Base-by-base conservation (phyloP, 2,888 invertebrate genomes). In the Phania funesta region DNA sequence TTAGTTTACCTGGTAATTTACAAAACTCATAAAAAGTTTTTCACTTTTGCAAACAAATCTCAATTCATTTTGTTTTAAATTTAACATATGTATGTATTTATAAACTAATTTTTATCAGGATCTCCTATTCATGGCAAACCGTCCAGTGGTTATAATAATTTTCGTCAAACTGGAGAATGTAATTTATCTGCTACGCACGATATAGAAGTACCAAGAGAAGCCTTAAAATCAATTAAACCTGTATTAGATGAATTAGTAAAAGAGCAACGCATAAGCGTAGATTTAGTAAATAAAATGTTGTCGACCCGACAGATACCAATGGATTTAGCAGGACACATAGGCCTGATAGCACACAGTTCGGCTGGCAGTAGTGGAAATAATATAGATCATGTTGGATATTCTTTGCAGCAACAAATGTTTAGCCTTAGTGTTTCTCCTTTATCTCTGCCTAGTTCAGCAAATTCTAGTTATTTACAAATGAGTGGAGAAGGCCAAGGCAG, bases 51-150 rank as follows among this genome's bases (percentile, higher is more conserved):
- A 20, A 16, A 52, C 29, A n/a, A 75, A 11, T 35, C n/a, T n/a
- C n/a, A n/a, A n/a, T n/a, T n/a, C n/a, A n/a, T n/a, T n/a, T n/a
- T n/a, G n/a, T n/a, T n/a, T n/a, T n/a, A n/a, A n/a, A n/a, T n/a
- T n/a, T n/a, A n/a, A n/a, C n/a, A n/a, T n/a, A n/a, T n/a, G n/a
- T 50, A 56, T 11, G 35, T 24, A 3, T 16, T 8, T 3, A 16
- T 16, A 44, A 0, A 4, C 22, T 35, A n/a, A 29, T 38, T 67
- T 56, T 46, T 38, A 46, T 80, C n/a, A 93, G 94, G 93, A 77
- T 94, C 94, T 9, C 94, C 94, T 38, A 94, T 93, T 68, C 94
- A 94, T 80, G 89, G 90, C n/a, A 91, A 91, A 83, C 88, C 89
- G 7, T 87, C 89, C 13, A 74, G 87, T 32, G 22, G 54, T n/a